Percentiles rank a stretch among this genome's conserved stretches.
These are phyloP conservation scores for Mus minutoides DNA, from an alignment of 2,797 vertebrate species.

Conservation along the genomic window DNA sequence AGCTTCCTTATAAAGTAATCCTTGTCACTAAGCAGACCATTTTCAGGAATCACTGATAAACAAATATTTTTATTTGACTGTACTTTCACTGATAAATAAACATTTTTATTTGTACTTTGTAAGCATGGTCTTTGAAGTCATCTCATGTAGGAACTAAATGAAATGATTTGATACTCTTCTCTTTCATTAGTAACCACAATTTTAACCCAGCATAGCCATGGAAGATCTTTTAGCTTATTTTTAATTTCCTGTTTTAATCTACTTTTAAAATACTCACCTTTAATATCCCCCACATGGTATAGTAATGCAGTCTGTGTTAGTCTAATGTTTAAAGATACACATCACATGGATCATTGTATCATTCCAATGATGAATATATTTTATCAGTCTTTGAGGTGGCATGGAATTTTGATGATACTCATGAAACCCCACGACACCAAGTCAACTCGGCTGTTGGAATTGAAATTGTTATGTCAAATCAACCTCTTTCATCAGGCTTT, in stretches of 20 bases:
- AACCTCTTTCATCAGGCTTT: not conserved
- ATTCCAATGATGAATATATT: not conserved
- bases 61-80: not conserved
- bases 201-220: not conserved
- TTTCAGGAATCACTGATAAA: not conserved
- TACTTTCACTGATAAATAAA: not conserved
- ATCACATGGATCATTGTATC: not conserved
- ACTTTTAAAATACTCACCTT: conserved; percentile 28
- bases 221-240: not conserved
- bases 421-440: not conserved
- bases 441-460: not conserved
- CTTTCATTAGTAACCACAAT: not conserved
- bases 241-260: not conserved
- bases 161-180: not conserved
- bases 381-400: not conserved
- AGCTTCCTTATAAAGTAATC: not conserved
- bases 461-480: conserved; percentile 3
- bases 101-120: not conserved
- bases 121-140: not conserved
- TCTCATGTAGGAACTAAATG: not conserved
- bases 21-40: not conserved
- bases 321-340: not conserved
- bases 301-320: not conserved
- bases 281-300: not conserved
- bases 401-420: not conserved